A percentile compares a stretch with the other conserved stretches of the same genome.
phyloP scores from a whole-genome alignment of 2,113 vertebrate species.

The Rissa tridactyla region DNA sequence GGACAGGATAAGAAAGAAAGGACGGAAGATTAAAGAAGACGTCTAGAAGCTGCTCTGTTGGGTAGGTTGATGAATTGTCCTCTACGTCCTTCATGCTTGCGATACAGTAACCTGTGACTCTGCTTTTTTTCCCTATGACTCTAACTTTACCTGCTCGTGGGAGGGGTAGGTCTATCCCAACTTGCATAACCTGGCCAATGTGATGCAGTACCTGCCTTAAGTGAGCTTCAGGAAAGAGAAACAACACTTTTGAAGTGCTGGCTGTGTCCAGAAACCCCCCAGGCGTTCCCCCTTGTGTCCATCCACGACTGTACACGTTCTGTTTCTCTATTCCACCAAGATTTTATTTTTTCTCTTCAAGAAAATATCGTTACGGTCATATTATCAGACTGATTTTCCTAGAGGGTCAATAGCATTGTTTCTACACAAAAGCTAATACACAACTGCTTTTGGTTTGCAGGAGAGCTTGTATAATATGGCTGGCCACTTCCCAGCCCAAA shows the following conservation, averaged over 20 bases:
- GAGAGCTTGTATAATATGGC: background rate
- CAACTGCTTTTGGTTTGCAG: background rate
- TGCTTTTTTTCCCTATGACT: rapidly evolving
- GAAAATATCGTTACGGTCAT: background rate
- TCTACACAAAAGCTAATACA: background rate
- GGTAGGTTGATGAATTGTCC: background rate
- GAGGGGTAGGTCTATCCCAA: background rate
- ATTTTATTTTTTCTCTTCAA: background rate
- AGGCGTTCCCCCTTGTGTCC: background rate
- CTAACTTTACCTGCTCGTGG: background rate
- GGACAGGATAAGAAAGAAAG: background rate
- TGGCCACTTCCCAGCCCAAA: background rate
- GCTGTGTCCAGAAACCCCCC: background rate
- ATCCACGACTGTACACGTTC: background rate
- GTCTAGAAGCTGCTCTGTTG: background rate
- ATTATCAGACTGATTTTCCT: background rate
- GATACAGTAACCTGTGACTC: background rate
- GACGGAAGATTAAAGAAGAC: background rate
- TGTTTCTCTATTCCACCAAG: background rate
- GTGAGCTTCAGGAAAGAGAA: background rate
- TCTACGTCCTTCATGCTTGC: rapidly evolving
- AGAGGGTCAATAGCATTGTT: background rate
- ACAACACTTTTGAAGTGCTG: background rate
- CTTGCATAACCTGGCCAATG: background rate
- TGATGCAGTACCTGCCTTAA: background rate